A percentile compares a stretch with the other conserved stretches of the same genome.
These are phyloP conservation scores for Spheniscus mendiculus DNA, from an alignment of 2,113 vertebrate species.

Conservation along the genomic window DNA sequence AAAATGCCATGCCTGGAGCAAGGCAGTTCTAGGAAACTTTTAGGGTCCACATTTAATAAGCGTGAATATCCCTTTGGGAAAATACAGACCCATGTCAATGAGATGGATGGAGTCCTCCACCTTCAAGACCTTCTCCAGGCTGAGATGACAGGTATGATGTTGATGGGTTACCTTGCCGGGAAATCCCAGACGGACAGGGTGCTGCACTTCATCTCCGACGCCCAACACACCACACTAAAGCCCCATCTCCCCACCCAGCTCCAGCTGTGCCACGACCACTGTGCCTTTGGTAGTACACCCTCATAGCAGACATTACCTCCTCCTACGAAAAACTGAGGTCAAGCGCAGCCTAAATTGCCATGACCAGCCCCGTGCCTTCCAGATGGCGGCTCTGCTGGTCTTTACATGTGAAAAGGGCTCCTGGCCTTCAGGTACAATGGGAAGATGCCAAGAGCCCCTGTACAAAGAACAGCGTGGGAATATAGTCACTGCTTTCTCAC, in stretches of 20 bases:
- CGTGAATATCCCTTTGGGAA: not conserved
- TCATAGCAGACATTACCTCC: not conserved
- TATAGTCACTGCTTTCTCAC: not conserved
- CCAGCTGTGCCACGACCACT: fast-evolving
- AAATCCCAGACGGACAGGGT: not conserved
- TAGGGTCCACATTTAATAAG: not conserved
- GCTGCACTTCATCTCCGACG: not conserved
- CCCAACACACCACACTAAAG: not conserved
- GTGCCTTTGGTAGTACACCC: not conserved
- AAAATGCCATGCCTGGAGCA: not conserved
- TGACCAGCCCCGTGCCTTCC: not conserved
- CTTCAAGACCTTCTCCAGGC: not conserved
- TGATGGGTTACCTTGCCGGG: not conserved
- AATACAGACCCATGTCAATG: not conserved
- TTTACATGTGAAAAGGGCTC: not conserved
- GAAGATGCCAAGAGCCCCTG: not conserved
- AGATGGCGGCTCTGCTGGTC: not conserved
- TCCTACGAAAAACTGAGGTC: not conserved
- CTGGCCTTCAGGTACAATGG: not conserved
- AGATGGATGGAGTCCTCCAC: not conserved
- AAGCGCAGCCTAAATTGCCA: fast-evolving
- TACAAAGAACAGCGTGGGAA: not conserved
- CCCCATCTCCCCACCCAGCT: not conserved
- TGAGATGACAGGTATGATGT: not conserved
- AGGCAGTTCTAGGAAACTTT: not conserved